Evolutionary conservation across 2,113 vertebrate species (phyloP), one percentile per base, ranked within the genome.

Genomic region (Prunella fulvescens): DNA sequence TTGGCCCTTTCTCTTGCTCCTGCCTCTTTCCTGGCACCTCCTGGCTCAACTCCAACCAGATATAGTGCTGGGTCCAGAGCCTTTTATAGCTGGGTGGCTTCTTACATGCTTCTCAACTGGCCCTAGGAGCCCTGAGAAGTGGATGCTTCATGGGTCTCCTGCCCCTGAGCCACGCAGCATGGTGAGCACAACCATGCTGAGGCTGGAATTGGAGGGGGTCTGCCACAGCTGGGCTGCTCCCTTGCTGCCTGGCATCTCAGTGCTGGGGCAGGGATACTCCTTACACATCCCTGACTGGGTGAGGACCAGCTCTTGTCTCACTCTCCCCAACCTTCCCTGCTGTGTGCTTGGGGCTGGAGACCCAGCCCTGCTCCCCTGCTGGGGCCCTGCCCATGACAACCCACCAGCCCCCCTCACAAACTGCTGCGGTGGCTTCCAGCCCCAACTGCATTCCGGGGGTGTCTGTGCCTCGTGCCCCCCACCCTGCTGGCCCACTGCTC

Each of bases 361-460:
- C 44, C 42, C 0, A 0, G n/a, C 53, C 53, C 57, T 20, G 11
- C 44, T 93, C 18, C 51, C 28, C 29, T 18, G 51, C 56, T 4
- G 3, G 40, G 20, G 22, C 61, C 39, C 74, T 88, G 78, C 74
- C 79, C 16, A 1, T 19, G 23, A 58, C 67, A 57, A 7, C 40
- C 56, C 64, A 29, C 28, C 10, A 3, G 39, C 31, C 26, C 79
- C 14, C 51, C 67, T 39, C 61, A 33, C 61, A 33, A 57, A 18
- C 17, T 42, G 51, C 82, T 62, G 65, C 0, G 0, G 72, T 77
- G 91, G 26, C 23, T 83, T 91, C 45, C 71, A 71, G n/a, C 23
- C 60, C 57, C 0, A 0, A 12, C 10, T 81, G n/a, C 1, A 4
- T 61, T 77, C 37, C 2, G 0, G 42, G 13, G 19, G 7, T 4